Evolutionary conservation across 1,140 invertebrate species (phyloP), one percentile per base, ranked within the genome.

Genomic region (Procambarus virginalis): DNA sequence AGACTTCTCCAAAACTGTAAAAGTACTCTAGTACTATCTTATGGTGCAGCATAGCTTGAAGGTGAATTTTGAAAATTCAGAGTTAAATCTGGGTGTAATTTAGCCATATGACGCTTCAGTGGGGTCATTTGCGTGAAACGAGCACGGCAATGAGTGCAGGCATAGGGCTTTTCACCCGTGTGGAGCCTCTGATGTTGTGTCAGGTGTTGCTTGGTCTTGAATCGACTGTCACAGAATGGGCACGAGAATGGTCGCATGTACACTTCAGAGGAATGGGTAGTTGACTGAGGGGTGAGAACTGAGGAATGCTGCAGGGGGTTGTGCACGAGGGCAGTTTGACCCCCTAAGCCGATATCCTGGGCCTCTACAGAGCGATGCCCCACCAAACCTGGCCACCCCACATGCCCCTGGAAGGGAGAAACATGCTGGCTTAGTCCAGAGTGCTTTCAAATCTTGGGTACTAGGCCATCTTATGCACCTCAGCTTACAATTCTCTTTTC

Each of bases 101-200:
- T 89, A 22, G 78, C 77, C 68, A 85, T 90, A 64, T 92, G 91
- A n/a, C 89, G 78, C 73, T 89, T 84, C 51, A 92, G 55, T 68
- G 91, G 87, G 46, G 91, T 86, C 78, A 92, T 91, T 80, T 92
- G 91, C 4, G 94, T 93, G 92, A 95, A 95, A 0, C 93, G 93
- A 86, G 94, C 94, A 12, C 93, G 92, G 91, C 94, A 95, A 90
- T 93, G 88, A 14, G 92, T 91, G 92, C 94, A 95, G 77, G 93
- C 93, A 92, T 94, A 94, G n/a, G 94, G 94, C 82, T 94, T 94
- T 84, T 94, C 94, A 20, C 94, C 94, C 22, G 93, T 94, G 92
- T 95, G 94, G 14, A 94, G 87, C 60, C 93, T 87, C 46, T 92
- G 81, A 77, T 93, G 93, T 55, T 93, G 93, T 60, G 93, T 92